Base-by-base conservation (phyloP, 2,888 invertebrate genomes). In the Nymphalis polychloros region DNA sequence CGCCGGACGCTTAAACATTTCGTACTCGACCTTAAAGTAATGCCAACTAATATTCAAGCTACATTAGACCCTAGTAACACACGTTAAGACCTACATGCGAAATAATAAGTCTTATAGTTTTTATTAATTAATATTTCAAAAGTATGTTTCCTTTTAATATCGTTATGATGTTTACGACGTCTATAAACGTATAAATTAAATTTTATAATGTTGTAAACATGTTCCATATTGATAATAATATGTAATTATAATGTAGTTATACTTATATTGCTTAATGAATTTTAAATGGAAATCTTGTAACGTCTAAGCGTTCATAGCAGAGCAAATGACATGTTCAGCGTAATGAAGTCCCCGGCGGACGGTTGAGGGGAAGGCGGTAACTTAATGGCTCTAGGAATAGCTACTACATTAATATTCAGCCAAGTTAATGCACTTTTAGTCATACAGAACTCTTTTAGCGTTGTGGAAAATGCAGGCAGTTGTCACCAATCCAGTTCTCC, bases 401-500 rank as follows among this genome's bases (percentile, higher is more conserved):
- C 81, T 76, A 78, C 76, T 76, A 80, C 82, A 82, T 83, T 84
- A 82, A 84, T 85, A 84, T 84, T 81, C 81, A 73, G 77, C 81
- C 72, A 80, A 79, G 81, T 85, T 82, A 85, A 86, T 84, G 81
- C 82, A 79, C 76, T 79, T 77, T 75, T 73, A 77, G 77, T 78
- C 72, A 72, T 73, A 77, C 79, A 73, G 76, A 78, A 77, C 78
- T 80, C 73, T 72, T 72, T 67, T 69, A 71, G 67, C 79, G 78
- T 78, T 74, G 76, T 76, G 77, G 81, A 79, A 81, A 81, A 81
- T 76, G 79, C 79, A 77, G 79, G 76, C 74, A 81, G 80, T 82
- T 83, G 85, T 84, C 85, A 83, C 80, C 79, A 78, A 82, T 84
- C 91, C 86, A 85, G 91, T 90, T 88, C 90, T 85, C 90, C 89